Evolutionary conservation across 2,888 invertebrate genomes (phyloP), one percentile per base, ranked within the genome.

Genomic region (Petrophora chlorosata): DNA sequence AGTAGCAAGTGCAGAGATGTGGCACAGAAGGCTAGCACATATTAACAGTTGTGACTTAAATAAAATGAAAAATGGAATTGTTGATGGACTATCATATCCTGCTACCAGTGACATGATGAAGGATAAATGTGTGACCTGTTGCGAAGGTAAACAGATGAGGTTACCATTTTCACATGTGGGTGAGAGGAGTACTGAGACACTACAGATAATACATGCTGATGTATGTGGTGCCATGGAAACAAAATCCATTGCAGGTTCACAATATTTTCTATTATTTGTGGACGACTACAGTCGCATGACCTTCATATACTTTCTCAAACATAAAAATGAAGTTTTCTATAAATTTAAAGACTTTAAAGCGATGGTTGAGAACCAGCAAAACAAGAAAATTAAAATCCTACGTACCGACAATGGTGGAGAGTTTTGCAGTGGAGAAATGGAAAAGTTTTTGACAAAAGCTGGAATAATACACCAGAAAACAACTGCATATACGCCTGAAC

Each of bases 281-380:
- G 61, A 65, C 25, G 60, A 61, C 23, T 34, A 48, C 13, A 59
- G 49, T 22, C 34, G 60, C 0, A 63, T 59, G 56, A 29, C 50
- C 0, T 51, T 29, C 32, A 12, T 59, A 16, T 57, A 57, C 28
- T 57, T 52, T 14, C 1, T 44, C 7, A 36, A 36, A 26, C 0
- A 10, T 1, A 36, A 36, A 32, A 59, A 28, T 53, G 44, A 61
- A 26, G 49, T 46, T 4, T 49, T 60, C 0, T 12, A 50, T 2
- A 45, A 2, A 32, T 64, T 63, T 33, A 40, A 48, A 41, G 14
- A 49, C 0, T 63, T 32, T 46, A 57, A 57, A 39, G 36, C 42
- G 0, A 19, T 30, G 13, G 58, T 53, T 5, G 56, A 63, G 15
- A 63, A 56, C 26, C 40, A 44, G n/a, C 13, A 14, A 7, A 36